Evolutionary conservation across 2,888 invertebrate species (phyloP).

Genomic region (Xanthia togata): DNA sequence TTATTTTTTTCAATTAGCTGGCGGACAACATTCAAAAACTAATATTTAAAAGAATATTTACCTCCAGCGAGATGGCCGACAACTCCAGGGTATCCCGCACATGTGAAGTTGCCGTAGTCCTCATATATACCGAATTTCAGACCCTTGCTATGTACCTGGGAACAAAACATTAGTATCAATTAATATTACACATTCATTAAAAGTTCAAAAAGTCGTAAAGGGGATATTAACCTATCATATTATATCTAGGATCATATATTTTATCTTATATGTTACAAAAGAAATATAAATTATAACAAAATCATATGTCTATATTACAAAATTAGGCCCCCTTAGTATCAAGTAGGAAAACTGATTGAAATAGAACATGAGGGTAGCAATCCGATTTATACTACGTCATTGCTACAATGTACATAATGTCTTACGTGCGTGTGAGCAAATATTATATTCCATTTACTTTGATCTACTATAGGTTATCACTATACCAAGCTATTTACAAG

Average conservation of each 20-base stretch:
- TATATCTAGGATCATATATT: no score
- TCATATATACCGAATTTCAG: conserved; percentile 99
- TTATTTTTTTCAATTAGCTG: no score
- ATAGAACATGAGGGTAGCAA: not conserved
- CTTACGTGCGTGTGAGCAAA: conserved; percentile 1
- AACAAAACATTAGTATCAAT: conserved; percentile 55
- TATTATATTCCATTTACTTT: conserved; percentile 9
- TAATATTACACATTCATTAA: conserved; percentile 1
- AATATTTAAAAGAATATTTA: conserved; percentile 61
- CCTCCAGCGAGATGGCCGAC: conserved; percentile 94
- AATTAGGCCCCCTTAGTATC: not conserved
- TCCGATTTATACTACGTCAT: conserved; percentile 10
- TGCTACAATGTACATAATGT: not conserved
- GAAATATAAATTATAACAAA: not conserved
- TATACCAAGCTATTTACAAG: not conserved
- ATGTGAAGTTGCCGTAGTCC: conserved; percentile 99
- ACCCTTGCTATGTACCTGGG: conserved; percentile 97
- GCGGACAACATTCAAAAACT: not conserved
- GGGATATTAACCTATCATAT: not conserved
- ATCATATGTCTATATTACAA: no score
- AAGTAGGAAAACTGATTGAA: not conserved
- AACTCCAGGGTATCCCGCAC: conserved; percentile 98
- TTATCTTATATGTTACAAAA: not conserved
- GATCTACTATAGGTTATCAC: conserved; percentile 2
- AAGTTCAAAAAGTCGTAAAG: not conserved